phyloP scores from a whole-genome alignment of 2,888 invertebrate genomes.

The Amphipyra tragopoginis region DNA sequence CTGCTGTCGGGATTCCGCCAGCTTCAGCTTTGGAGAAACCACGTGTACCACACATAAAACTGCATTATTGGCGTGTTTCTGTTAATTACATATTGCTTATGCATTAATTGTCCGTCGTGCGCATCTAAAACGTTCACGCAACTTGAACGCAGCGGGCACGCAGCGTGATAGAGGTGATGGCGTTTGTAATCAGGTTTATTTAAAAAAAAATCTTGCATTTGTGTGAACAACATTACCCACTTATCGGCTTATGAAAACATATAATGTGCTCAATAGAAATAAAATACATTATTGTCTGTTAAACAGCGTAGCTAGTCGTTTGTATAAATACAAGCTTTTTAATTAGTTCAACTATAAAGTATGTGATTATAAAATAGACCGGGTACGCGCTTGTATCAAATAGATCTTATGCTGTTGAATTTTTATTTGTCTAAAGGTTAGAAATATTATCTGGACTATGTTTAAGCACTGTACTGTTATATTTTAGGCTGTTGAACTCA shows the following conservation, averaged over 20 bases:
- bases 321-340: slow-evolving; percentile 58
- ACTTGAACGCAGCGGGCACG: too few relatives aligned
- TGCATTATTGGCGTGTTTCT: too few relatives aligned
- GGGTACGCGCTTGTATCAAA: slow-evolving; percentile 24
- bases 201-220: slow-evolving; percentile 11
- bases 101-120: too few relatives aligned
- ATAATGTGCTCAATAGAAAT: slow-evolving; percentile 74
- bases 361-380: slow-evolving; percentile 40
- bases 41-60: too few relatives aligned
- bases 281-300: slow-evolving; percentile 63
- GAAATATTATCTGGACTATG: slow-evolving; percentile 27
- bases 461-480: slow-evolving; percentile 32
- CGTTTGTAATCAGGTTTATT: too few relatives aligned
- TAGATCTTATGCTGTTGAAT: slow-evolving; percentile 36
- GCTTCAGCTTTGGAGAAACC: too few relatives aligned
- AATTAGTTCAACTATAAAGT: slow-evolving; percentile 41
- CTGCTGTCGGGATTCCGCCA: too few relatives aligned
- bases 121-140: too few relatives aligned
- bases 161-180: too few relatives aligned
- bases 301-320: slow-evolving; percentile 62
- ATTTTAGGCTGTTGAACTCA: slow-evolving; percentile 26
- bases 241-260: slow-evolving; percentile 72
- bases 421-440: slow-evolving; percentile 8
- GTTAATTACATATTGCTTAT: too few relatives aligned
- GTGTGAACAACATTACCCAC: slow-evolving; percentile 48